These are phyloP conservation scores for Microplitis manilae DNA, from an alignment of 2,888 invertebrate genomes.

Conservation along the genomic window DNA sequence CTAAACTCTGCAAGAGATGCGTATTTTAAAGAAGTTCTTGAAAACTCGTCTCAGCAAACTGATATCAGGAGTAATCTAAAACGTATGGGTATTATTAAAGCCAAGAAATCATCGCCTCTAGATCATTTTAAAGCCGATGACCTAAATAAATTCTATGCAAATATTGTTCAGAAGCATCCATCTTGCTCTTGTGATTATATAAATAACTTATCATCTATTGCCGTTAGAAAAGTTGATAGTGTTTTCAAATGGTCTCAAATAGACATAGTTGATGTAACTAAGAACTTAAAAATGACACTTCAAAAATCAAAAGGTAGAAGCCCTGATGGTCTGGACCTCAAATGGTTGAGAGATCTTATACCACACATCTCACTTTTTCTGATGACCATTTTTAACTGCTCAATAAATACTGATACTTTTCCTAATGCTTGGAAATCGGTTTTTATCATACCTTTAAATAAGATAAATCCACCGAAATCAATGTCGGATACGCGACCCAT, in stretches of 20 bases:
- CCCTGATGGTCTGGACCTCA: background rate
- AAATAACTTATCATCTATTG: background rate
- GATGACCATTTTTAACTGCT: background rate
- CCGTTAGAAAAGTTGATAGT: background rate
- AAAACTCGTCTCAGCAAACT: background rate
- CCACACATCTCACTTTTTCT: background rate
- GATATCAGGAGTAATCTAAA: background rate
- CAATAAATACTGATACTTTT: background rate
- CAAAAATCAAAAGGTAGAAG: background rate
- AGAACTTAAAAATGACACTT: background rate
- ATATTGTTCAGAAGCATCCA: background rate
- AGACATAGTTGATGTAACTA: background rate
- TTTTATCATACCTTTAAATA: slow-evolving; percentile 6
- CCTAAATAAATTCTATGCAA: background rate
- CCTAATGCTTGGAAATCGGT: slow-evolving; percentile 2
- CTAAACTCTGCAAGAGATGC: background rate
- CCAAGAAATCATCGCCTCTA: background rate
- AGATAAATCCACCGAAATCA: background rate
- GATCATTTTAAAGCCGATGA: background rate
- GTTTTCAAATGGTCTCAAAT: background rate
- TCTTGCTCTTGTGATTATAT: background rate
- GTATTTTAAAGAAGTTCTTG: background rate
- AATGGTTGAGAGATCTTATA: background rate
- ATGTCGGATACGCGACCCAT: slow-evolving; percentile 47
- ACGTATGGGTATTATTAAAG: background rate